These are phyloP conservation scores for Xiphorhynchus erythropygius DNA, from an alignment of 2,797 vertebrate genomes.

Conservation along the genomic window DNA sequence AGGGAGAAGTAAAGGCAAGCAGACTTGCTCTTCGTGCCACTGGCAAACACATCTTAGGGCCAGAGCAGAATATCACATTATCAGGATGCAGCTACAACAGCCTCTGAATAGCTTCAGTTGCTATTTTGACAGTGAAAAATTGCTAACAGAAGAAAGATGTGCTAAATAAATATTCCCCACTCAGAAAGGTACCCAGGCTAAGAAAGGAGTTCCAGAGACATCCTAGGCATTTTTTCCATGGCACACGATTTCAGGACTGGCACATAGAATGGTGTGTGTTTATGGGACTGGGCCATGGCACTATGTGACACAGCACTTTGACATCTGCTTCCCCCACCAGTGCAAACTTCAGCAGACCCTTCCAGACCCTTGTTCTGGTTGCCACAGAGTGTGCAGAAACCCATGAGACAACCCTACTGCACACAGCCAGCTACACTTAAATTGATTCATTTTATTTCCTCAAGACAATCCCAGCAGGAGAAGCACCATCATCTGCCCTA, in stretches of 20 bases:
- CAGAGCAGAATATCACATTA: not conserved
- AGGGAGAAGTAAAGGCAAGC: not conserved
- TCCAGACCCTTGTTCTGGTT: not conserved
- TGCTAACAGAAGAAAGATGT: not conserved
- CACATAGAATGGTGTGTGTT: not conserved
- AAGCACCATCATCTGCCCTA: not conserved
- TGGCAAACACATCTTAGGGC: not conserved
- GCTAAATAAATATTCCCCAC: not conserved
- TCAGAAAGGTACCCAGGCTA: not conserved
- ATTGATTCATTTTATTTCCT: not conserved
- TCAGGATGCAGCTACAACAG: not conserved
- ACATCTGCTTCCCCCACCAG: not conserved
- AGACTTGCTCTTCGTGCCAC: not conserved
- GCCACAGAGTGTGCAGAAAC: not conserved
- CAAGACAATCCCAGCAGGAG: not conserved
- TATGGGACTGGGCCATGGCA: not conserved
- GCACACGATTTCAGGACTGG: not conserved
- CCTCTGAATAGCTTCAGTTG: not conserved
- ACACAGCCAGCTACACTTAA: not conserved
- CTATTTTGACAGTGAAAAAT: not conserved
- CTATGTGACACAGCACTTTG: not conserved
- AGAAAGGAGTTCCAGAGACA: not conserved
- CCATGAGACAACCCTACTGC: not conserved
- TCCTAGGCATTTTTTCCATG: not conserved
- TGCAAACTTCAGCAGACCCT: not conserved